These are phyloP conservation scores for Ephestia elutella DNA, from an alignment of 1,140 invertebrate species.

Conservation along the genomic window DNA sequence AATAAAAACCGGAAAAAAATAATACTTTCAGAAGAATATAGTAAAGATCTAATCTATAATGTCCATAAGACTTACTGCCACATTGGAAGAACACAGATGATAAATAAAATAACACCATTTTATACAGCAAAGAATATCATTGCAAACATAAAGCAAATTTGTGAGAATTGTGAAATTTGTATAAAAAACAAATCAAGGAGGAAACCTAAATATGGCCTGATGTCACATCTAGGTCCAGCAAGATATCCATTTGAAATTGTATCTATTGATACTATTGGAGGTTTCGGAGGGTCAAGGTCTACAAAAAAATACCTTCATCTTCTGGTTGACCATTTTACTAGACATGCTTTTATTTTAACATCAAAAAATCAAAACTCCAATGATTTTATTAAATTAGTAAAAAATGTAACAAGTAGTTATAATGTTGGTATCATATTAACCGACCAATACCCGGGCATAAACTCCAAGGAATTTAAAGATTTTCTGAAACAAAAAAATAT, in stretches of 20 bases:
- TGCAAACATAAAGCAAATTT: slow-evolving; percentile 16
- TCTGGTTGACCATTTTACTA: slow-evolving; percentile 8
- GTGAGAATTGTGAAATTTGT: slow-evolving; percentile 22
- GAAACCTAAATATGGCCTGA: slow-evolving; percentile 16
- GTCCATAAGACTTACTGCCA: too few species aligned
- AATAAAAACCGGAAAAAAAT: too few species aligned
- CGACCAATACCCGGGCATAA: slow-evolving; percentile 30
- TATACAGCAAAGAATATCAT: not conserved
- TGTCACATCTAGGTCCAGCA: slow-evolving; percentile 38
- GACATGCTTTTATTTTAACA: slow-evolving; percentile 21
- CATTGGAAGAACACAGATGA: too few species aligned
- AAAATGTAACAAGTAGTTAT: slow-evolving; percentile 16
- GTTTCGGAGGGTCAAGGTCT: slow-evolving; percentile 23
- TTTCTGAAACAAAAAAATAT: slow-evolving; percentile 43
- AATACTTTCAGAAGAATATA: too few species aligned
- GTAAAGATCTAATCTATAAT: too few species aligned
- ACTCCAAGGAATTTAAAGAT: slow-evolving; percentile 36
- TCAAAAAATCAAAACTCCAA: slow-evolving; percentile 23
- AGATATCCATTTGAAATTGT: slow-evolving; percentile 21
- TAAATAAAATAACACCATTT: too few species aligned
- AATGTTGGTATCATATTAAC: slow-evolving; percentile 19
- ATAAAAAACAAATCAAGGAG: slow-evolving; percentile 8
- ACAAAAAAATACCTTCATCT: slow-evolving; percentile 31
- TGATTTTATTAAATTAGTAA: slow-evolving; percentile 49
- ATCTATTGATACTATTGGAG: slow-evolving; percentile 28